Base-by-base conservation (phyloP, 2,888 invertebrate genomes). In the Thereva unica region DNA sequence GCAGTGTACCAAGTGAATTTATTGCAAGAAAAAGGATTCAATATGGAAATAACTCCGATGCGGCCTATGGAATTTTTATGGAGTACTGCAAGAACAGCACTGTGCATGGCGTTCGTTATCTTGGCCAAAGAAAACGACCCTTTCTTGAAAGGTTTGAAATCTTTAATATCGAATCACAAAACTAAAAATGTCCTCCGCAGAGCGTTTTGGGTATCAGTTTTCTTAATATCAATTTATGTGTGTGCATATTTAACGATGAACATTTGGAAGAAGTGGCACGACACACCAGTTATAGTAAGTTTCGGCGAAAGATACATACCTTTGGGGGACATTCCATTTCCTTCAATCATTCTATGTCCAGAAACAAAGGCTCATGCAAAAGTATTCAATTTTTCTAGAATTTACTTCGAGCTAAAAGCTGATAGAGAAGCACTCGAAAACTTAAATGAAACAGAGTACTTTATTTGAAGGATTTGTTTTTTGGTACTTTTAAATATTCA, bases 231-330 rank as follows among this genome's bases (percentile, higher is more conserved):
- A 44, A 84, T 89, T 4, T 82, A 85, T 57, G 82, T 86, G 12
- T 89, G 88, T 72, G 77, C 83, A 53, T 82, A 82, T 45, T 78
- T 87, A 6, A 89, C 88, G 47, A 80, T 83, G 67, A 85, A 87
- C 75, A 85, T 88, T 4, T 89, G 86, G 84, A 82, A 84, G 71
- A 89, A 89, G 77, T 90, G 89, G 89, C 84, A 86, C 68, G 84
- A 85, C 69, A 87, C 86, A 73, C 89, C 89, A 0, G 89, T 90
- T 0, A 88, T 90, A 72, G 89, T 90, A 9, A 89, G 88, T 74
- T 90, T 90, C 74, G 89, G 89, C 1, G 88, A 89, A 76, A 88
- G 86, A 67, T 86, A 89, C 0, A 90, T 89, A 5, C 80, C 81
- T 12, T 78, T 81, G 0, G 79, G 79, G 78, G 78, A 86, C 80